Conservation (phyloP, 1,140 invertebrate genomes). For the Achatina immaculata region DNA sequence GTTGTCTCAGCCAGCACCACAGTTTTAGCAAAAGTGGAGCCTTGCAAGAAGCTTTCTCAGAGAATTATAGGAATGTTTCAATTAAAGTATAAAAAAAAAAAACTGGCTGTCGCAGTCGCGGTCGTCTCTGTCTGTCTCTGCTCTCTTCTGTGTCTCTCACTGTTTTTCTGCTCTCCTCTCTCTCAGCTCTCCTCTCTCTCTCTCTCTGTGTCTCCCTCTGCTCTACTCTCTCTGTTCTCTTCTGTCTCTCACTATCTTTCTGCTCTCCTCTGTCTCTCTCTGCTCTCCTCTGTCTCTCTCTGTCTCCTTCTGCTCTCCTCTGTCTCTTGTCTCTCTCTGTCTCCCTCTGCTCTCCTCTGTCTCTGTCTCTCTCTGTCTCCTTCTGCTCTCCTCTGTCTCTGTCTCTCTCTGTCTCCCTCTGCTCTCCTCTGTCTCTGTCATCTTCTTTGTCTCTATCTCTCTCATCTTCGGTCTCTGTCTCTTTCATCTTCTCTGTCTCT, state of each 20-base stretch:
- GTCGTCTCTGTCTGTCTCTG: neutral
- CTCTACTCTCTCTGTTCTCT: neutral
- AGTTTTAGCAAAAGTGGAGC: no score
- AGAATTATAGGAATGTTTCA: no score
- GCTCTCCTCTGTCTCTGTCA: neutral
- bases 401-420: no score
- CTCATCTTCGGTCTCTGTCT: neutral
- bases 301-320: neutral
- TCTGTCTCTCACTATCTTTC: neutral
- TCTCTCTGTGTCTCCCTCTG: neutral
- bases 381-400: neutral
- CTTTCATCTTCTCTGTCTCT: no score
- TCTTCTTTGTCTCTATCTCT: neutral
- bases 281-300: neutral
- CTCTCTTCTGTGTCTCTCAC: neutral
- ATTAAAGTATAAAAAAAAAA: no score
- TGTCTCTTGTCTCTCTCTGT: neutral
- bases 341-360: neutral
- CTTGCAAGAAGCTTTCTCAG: no score
- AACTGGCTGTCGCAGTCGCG: no score
- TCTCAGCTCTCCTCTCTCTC: neutral
- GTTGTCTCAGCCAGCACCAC: no score
- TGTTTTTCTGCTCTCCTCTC: neutral
- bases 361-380: slow-evolving; percentile 19
- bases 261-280: neutral